Evolutionary conservation across 2,113 vertebrate genomes (phyloP).

Genomic region (Aviceda subcristata): DNA sequence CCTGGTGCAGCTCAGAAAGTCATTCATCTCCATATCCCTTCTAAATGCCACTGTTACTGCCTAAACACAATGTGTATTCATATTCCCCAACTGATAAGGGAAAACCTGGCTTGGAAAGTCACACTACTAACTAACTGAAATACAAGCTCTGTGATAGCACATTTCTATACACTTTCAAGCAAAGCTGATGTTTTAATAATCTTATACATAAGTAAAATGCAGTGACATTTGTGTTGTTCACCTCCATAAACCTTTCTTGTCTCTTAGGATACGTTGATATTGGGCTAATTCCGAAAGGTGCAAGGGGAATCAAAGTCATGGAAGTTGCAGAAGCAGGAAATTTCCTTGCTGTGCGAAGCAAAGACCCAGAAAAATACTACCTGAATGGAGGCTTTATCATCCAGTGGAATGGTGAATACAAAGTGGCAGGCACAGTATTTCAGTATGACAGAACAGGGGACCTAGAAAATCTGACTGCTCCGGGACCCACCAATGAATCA

Average conservation of each 20-base stretch:
- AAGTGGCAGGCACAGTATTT: slow-evolving; percentile 87
- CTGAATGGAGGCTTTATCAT: slow-evolving; percentile 96
- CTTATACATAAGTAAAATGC: background rate
- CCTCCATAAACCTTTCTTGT: background rate
- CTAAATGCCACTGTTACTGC: background rate
- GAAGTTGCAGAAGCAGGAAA: slow-evolving; percentile 91
- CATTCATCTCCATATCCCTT: background rate
- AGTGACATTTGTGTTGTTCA: background rate
- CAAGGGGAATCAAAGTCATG: slow-evolving; percentile 88
- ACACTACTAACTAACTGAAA: background rate
- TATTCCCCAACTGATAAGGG: background rate
- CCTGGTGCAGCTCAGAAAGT: background rate
- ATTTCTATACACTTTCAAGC: background rate
- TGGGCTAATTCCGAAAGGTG: slow-evolving; percentile 91
- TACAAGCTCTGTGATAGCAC: background rate
- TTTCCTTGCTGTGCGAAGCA: slow-evolving; percentile 88
- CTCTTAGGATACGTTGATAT: slow-evolving; percentile 90
- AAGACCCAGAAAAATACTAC: slow-evolving; percentile 86
- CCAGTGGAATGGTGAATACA: slow-evolving; percentile 97
- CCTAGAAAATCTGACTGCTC: slow-evolving; percentile 91
- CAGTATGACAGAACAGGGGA: slow-evolving; percentile 90
- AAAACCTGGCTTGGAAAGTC: background rate
- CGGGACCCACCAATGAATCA: slow-evolving; percentile 89
- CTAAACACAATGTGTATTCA: fast-evolving
- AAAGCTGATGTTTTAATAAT: background rate